Percentiles rank a stretch among this genome's conserved stretches.
Evolutionary conservation across 2,888 invertebrate genomes (phyloP).

Genomic region (Troglohyphantes excavatus): DNA sequence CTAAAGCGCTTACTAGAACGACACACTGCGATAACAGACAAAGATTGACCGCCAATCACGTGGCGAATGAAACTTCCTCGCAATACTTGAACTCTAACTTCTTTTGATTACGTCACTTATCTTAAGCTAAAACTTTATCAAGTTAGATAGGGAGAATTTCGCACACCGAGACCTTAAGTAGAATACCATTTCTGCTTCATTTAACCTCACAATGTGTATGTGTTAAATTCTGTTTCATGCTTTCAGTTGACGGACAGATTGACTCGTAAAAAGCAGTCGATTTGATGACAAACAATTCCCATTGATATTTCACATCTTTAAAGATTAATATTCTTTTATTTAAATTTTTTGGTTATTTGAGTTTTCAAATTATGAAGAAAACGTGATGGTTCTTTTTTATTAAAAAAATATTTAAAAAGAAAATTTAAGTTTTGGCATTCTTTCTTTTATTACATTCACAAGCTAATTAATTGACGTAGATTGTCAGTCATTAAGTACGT

Average conservation of each 20-base stretch:
- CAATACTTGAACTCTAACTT: slow-evolving; percentile 58
- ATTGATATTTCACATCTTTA: too few species aligned
- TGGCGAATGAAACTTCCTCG: not conserved
- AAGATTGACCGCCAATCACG: slow-evolving; percentile 32
- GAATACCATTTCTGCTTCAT: not conserved
- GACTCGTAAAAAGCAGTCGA: not conserved
- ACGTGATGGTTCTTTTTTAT: too few species aligned
- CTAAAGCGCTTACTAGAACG: slow-evolving; percentile 3
- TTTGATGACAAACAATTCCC: too few species aligned
- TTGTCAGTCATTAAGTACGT: too few species aligned
- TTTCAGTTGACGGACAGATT: not conserved
- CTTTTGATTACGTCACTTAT: slow-evolving; percentile 66
- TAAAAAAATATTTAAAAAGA: too few species aligned
- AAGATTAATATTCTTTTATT: too few species aligned
- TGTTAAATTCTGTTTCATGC: not conserved
- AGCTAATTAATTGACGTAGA: too few species aligned
- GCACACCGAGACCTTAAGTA: not conserved
- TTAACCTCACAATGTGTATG: not conserved
- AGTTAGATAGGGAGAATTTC: slow-evolving; percentile 29
- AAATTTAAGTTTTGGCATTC: too few species aligned
- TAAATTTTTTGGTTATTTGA: too few species aligned
- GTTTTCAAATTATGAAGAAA: too few species aligned
- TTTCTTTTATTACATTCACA: too few species aligned
- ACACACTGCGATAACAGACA: slow-evolving; percentile 16
- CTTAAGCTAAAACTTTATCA: slow-evolving; percentile 36